Base-by-base conservation (phyloP, 2,888 invertebrate genomes). In the Napeogenes inachia region DNA sequence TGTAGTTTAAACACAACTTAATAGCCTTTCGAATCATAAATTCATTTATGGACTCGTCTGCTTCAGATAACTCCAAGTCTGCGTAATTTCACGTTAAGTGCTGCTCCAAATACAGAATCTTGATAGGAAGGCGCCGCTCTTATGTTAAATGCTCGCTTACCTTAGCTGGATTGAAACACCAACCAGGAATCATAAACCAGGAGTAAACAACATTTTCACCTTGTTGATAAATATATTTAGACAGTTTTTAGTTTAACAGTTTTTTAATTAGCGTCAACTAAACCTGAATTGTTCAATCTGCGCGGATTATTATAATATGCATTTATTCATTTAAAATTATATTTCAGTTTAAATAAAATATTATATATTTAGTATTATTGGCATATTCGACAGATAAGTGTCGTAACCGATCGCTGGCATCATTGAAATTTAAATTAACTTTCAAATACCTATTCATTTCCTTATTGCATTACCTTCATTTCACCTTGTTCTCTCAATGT, bases 31-130 rank as follows among this genome's bases (percentile, higher is more conserved):
- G 59, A 65, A 61, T 68, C 58, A 62, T 61, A 66, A 67, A 62
- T 69, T 75, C 62, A 60, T 60, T 59, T 74, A 68, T 64, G 68
- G 65, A 63, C 68, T 62, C 69, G 70, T 64, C 67, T 66, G 69
- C 33, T 50, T 56, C 47, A 71, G 66, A 71, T 71, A 71, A 70
- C 67, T 64, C 71, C 71, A 70, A 69, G 75, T 78, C 79, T 81
- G 80, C 67, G 73, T 77, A 74, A 74, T 76, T 75, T 77, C 80
- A 82, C 79, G 76, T 71, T 71, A 70, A 84, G 80, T 81, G 84
- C 75, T 72, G 77, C 67, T 79, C 81, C 77, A 73, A 81, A 84
- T 82, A 72, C 64, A 32, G 58, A 21, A 42, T 63, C 58, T 64
- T 59, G 62, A 63, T 65, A 61, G 63, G 62, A 58, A 61, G 62